Conservation (phyloP, 2,113 vertebrate species). For the Zootoca vivipara region DNA sequence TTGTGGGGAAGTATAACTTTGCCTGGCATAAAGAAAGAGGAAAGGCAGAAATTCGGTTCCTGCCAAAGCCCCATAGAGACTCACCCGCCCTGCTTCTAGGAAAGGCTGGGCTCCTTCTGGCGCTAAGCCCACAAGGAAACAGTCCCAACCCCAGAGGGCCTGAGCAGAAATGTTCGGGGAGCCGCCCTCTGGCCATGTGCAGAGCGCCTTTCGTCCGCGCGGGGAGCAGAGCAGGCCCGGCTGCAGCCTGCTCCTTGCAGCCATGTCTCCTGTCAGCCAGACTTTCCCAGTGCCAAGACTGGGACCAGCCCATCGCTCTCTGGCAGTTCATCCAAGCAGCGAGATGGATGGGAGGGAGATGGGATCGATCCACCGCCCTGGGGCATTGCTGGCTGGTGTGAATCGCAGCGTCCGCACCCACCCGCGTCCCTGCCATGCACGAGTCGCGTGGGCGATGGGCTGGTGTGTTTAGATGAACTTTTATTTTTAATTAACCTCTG, state of each 20-base stretch:
- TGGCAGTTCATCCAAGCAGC: not conserved
- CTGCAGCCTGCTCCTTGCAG: not conserved
- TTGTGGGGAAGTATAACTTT: not conserved
- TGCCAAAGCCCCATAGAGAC: not conserved
- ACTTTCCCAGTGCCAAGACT: not conserved
- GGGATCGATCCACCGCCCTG: not conserved
- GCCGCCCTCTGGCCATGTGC: not conserved
- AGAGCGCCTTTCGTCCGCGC: not conserved
- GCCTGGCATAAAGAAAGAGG: too few relatives aligned
- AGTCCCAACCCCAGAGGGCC: not conserved
- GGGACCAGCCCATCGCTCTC: not conserved
- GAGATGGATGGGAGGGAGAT: not conserved
- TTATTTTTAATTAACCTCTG: slow-evolving; percentile 72
- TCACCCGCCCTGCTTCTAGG: not conserved
- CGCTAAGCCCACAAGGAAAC: too few relatives aligned
- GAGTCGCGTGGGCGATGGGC: not conserved
- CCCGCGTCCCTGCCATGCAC: too few relatives aligned
- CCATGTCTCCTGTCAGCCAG: not conserved
- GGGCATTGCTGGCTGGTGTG: not conserved
- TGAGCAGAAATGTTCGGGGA: not conserved
- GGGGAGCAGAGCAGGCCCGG: not conserved
- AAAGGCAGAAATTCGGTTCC: too few relatives aligned
- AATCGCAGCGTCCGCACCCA: not conserved
- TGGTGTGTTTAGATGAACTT: not conserved
- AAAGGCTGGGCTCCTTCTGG: not conserved